Base-by-base conservation (phyloP, 1,140 invertebrate species). In the Tetramorium alpestre region DNA sequence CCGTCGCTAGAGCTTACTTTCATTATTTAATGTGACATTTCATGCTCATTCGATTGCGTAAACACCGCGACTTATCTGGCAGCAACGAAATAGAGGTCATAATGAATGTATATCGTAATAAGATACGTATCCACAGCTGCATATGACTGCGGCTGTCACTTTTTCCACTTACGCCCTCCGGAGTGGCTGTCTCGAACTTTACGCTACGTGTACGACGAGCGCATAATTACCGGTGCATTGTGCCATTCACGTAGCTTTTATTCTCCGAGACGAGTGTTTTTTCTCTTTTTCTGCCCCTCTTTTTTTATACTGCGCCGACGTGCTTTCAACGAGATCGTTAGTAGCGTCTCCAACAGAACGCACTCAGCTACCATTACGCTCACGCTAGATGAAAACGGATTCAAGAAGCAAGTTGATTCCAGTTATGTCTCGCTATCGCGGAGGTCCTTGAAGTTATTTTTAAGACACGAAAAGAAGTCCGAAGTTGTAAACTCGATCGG, bases 201-300 rank as follows among this genome's bases (percentile, higher is more conserved):
- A 67, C 44, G 60, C 69, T 62, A 84, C 47, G 22, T 82, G n/a
- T 87, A 82, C 73, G 62, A 76, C 70, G 69, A 69, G 58, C n/a
- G 56, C 54, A 76, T 89, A 88, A 88, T 89, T 89, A 80, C 87
- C 41, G 87, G 38, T 67, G 62, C 69, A 88, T 87, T 88, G 86
- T 82, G 69, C 65, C 54, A 25, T 67, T 64, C 54, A 28, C 62
- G 62, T 22, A 28, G 60, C 51, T 70, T 82, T 69, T 64, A 64
- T 87, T 70, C 22, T 22, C 80, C 77, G 62, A 54, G 86, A 88
- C 70, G 64, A 56, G 47, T 65, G 70, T 49, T 49, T 73, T 33
- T 47, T 18, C 22, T 58, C 16, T 18, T 22, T n/a, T n/a, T 16
- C 18, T 11, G n/a, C 11, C 0, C 22, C 58, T 56, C 16, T 47